A percentile compares a stretch with the other conserved stretches of the same genome.
phyloP scores from a whole-genome alignment of 2,797 vertebrate genomes.

The Meriones psammophilus region DNA sequence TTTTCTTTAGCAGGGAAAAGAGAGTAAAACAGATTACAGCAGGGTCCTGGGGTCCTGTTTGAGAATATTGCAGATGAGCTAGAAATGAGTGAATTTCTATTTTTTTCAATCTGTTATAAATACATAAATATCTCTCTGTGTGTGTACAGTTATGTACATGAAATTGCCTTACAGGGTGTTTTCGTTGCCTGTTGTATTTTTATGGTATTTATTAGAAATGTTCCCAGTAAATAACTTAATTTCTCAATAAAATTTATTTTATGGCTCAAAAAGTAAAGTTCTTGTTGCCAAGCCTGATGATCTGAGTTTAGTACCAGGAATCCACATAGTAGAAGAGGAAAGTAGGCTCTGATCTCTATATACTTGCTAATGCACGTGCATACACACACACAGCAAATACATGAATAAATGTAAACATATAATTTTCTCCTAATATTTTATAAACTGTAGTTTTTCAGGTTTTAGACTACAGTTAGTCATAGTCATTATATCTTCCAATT shows the following conservation, averaged over 20 bases:
- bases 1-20: not conserved
- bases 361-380: not conserved
- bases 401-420: not conserved
- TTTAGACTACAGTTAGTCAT: not conserved
- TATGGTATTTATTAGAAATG: conserved; percentile 2
- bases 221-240: not conserved
- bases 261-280: no score
- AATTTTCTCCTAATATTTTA: not conserved
- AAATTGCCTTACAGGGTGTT: not conserved
- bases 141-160: no score
- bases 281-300: not conserved
- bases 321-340: not conserved
- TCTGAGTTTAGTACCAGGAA: not conserved
- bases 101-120: not conserved
- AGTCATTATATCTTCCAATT: not conserved
- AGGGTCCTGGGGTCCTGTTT: not conserved
- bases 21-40: not conserved
- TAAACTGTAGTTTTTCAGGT: not conserved
- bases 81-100: not conserved
- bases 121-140: no score
- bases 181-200: not conserved
- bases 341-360: not conserved
- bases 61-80: not conserved
- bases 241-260: conserved; percentile 22
- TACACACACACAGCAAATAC: not conserved